Evolutionary conservation across 2,797 vertebrate species (phyloP).

Genomic region (Acropternis orthonyx): DNA sequence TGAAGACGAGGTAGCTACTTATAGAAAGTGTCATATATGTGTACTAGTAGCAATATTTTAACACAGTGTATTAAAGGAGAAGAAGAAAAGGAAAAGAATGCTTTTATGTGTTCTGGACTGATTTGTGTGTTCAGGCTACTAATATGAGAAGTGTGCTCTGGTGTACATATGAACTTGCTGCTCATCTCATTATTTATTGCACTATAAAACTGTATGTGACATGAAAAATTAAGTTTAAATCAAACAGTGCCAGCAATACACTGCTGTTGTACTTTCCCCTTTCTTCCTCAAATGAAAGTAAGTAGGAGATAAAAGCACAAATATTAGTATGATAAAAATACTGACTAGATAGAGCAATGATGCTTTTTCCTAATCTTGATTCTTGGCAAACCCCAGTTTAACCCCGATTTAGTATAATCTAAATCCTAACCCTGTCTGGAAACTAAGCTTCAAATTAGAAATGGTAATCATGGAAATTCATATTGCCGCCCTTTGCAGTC

Average conservation of each 20-base stretch:
- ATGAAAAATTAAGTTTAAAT: neutral
- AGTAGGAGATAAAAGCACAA: neutral
- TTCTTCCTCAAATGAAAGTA: neutral
- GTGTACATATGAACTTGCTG: neutral
- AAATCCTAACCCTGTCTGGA: conserved; percentile 22
- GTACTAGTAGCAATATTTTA: neutral
- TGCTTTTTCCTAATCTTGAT: neutral
- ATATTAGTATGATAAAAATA: neutral
- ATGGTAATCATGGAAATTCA: neutral
- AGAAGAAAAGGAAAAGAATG: neutral
- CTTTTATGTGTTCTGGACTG: neutral
- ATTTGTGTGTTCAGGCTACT: neutral
- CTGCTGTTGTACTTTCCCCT: neutral
- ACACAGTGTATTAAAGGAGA: neutral
- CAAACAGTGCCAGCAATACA: neutral
- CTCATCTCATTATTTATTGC: neutral
- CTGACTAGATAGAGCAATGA: neutral
- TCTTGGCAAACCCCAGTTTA: conserved; percentile 13
- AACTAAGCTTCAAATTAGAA: conserved; percentile 20
- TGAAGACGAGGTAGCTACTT: neutral
- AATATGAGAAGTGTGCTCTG: neutral
- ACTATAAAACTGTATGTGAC: neutral
- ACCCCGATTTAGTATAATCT: neutral
- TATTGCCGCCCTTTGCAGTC: neutral
- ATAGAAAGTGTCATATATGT: neutral